phyloP scores from a whole-genome alignment of 2,797 vertebrate species.

The Dallia pectoralis region DNA sequence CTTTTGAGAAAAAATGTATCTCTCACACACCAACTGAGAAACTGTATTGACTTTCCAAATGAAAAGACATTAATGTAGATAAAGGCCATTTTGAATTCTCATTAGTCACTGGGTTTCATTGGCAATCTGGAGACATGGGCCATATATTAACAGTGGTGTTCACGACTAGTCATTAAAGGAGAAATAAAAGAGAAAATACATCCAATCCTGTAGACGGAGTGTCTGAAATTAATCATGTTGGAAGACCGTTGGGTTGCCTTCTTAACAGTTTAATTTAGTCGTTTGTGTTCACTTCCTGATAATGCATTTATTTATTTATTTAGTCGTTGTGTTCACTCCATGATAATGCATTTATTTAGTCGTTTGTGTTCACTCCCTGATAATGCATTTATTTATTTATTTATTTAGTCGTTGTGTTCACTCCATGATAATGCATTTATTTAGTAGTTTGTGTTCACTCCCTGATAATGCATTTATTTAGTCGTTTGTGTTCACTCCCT shows the following conservation, averaged over 20 bases:
- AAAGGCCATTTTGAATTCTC: conserved; percentile 74
- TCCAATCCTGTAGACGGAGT: conserved; percentile 62
- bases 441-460: too few species aligned
- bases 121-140: conserved; percentile 72
- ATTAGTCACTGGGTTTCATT: conserved; percentile 66
- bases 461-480: too few species aligned
- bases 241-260: conserved; percentile 66
- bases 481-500: too few species aligned
- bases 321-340: too few species aligned
- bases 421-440: too few species aligned
- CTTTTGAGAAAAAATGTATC: conserved; percentile 43
- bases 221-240: conserved; percentile 70
- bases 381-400: too few species aligned
- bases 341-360: too few species aligned
- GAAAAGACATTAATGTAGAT: conserved; percentile 74
- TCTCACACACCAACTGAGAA: conserved; percentile 27
- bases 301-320: too few species aligned
- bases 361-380: too few species aligned
- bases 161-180: conserved; percentile 70
- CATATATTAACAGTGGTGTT: conserved; percentile 70
- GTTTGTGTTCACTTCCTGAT: conserved; percentile 71
- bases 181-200: conserved; percentile 78
- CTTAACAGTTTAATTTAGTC: conserved; percentile 76
- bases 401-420: too few species aligned
- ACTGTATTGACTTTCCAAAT: conserved; percentile 75